Percentiles rank a stretch among this genome's conserved stretches.
Evolutionary conservation across 2,113 vertebrate genomes (phyloP).

Genomic region (Cyanoliseus patagonus): DNA sequence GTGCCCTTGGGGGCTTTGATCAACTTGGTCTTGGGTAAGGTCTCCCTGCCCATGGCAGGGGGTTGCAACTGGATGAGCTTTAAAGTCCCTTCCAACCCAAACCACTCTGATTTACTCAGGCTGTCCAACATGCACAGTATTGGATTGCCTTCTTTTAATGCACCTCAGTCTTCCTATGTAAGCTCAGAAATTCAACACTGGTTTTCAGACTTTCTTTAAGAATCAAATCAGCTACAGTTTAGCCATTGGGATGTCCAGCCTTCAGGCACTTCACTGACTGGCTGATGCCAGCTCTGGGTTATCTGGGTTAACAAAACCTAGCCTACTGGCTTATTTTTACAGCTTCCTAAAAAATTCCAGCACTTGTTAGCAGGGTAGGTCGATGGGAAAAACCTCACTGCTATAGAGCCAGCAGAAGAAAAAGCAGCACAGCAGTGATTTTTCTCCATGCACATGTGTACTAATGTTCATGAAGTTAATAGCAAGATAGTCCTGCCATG

Average conservation of each 20-base stretch:
- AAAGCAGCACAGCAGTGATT: not conserved
- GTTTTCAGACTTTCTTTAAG: not conserved
- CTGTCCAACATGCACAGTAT: not conserved
- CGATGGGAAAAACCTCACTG: rapidly evolving
- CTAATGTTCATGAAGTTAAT: not conserved
- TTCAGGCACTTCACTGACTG: not conserved
- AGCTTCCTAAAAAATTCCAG: not conserved
- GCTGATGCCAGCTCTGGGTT: not conserved
- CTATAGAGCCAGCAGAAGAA: not conserved
- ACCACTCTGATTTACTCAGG: not conserved
- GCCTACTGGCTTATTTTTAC: not conserved
- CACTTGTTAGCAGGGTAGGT: not conserved
- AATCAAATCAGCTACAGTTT: not conserved
- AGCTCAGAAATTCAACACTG: not conserved
- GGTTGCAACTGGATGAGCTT: not conserved
- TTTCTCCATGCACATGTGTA: not conserved
- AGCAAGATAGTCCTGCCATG: not conserved
- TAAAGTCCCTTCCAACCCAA: not conserved
- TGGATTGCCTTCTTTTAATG: not conserved
- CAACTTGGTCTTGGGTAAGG: not conserved
- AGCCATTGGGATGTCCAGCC: not conserved
- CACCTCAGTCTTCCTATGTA: not conserved
- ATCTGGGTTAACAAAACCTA: not conserved
- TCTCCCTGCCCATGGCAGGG: not conserved
- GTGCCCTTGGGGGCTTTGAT: rapidly evolving